Percentiles rank a stretch among this genome's conserved stretches.
phyloP scores from a whole-genome alignment of 53 echinoderm and acorn worm genomes.

The Hippasteria phrygiana region DNA sequence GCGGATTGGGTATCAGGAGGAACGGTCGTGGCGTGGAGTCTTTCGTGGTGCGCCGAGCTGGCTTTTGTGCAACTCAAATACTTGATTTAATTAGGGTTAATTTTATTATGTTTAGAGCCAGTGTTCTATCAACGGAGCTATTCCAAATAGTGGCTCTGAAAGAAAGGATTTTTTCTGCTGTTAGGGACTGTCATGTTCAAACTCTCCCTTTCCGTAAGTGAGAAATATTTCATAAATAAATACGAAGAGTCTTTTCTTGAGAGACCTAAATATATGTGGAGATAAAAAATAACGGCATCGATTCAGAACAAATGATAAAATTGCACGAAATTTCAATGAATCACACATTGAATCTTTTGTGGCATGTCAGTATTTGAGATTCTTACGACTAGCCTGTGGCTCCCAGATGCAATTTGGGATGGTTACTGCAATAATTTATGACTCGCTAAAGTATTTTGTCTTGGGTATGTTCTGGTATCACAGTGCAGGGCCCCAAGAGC shows the following conservation, averaged over 20 bases:
- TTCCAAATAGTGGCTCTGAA: neutral
- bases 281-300: no score
- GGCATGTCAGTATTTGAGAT: neutral
- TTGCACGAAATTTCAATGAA: no score
- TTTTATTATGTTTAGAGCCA: conserved; percentile 12
- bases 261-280: no score
- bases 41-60: neutral
- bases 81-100: conserved; percentile 38
- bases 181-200: neutral
- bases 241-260: neutral
- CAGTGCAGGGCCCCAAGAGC: neutral
- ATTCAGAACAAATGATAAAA: no score
- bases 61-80: conserved; percentile 7
- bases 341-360: no score
- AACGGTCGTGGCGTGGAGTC: neutral
- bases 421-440: conserved; percentile 27
- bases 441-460: neutral
- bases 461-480: neutral
- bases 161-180: no score
- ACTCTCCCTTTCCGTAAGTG: neutral
- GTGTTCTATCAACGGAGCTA: neutral
- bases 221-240: neutral
- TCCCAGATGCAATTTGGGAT: neutral
- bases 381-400: conserved; percentile 7
- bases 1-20: conserved; percentile 39